Percentiles rank a stretch among this genome's conserved stretches.
phyloP scores from a whole-genome alignment of 1,140 invertebrate species.

The Ylistrum balloti region DNA sequence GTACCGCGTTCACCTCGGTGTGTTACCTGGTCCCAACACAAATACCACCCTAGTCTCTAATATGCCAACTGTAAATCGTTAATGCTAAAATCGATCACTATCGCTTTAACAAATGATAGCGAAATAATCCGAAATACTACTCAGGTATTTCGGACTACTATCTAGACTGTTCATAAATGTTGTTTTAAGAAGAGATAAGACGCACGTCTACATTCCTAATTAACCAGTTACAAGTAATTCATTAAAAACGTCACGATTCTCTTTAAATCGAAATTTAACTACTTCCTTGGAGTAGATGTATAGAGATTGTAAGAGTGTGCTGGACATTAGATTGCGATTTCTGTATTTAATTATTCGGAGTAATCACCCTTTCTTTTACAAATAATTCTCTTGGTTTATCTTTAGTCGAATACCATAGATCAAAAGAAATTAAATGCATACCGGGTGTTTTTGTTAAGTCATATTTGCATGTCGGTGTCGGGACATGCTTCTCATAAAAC shows the following conservation, averaged over 20 bases:
- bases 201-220: neutral
- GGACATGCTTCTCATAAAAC: too few relatives aligned
- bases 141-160: slow-evolving; percentile 10
- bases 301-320: neutral
- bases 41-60: neutral
- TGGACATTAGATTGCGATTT: neutral
- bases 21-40: neutral
- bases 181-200: slow-evolving; percentile 8
- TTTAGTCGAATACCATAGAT: neutral
- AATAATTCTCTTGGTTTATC: neutral
- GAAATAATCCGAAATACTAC: neutral
- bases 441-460: too few relatives aligned
- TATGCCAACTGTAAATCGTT: neutral
- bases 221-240: neutral
- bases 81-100: slow-evolving; percentile 7
- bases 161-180: neutral
- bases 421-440: neutral
- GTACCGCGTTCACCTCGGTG: neutral
- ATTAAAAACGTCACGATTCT: neutral
- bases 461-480: too few relatives aligned
- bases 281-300: neutral
- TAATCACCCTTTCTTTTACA: neutral
- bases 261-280: neutral
- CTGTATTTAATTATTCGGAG: neutral
- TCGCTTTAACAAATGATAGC: neutral